Base-by-base conservation (phyloP, 1,140 invertebrate genomes). In the Pseudomyrmex pallidus region DNA sequence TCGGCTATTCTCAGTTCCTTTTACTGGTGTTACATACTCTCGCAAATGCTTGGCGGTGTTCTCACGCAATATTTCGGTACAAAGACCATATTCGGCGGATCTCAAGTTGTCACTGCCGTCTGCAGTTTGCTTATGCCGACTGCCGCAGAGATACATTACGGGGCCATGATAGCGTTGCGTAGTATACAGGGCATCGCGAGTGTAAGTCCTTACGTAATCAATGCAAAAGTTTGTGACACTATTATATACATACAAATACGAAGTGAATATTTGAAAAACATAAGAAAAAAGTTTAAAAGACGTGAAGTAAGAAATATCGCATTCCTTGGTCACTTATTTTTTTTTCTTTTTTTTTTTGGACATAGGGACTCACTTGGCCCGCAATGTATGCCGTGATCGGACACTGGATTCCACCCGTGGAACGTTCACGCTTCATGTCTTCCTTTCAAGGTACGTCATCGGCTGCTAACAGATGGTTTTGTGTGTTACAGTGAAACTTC, bases 301-400 rank as follows among this genome's bases (percentile, higher is more conserved):
- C 22, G 12, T 56, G 4, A 7, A 10, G 17, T 59, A 63, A 7
- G 5, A 52, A 64, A 35, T 35, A 35, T 10, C 5, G 44, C 13
- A 59, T 0, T 56, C n/a, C 57, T 57, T 17, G 1, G 2, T 17
- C 20, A 59, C 20, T 78, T 25, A 35, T 25, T 22, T 46, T 13
- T 22, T 17, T 22, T 20, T 22, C 5, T 78, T 0, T 63, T 68
- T 78, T 22, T 0, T 63, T 57, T 0, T 70, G 46, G 2, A 48
- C 59, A 61, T 88, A 97, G 97, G 97, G 97, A 64, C 95, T 98
- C 48, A 98, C 97, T 2, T 98, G 97, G 96, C 97, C 97, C 46
- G 96, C 97, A 1, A 98, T 98, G 96, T 97, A 98, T 92, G 96
- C 97, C 15, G 95, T 98, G 57, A 97, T 98, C 86, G 96, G 97